phyloP scores from a whole-genome alignment of 2,797 vertebrate genomes.

The Gallinago solitaria region DNA sequence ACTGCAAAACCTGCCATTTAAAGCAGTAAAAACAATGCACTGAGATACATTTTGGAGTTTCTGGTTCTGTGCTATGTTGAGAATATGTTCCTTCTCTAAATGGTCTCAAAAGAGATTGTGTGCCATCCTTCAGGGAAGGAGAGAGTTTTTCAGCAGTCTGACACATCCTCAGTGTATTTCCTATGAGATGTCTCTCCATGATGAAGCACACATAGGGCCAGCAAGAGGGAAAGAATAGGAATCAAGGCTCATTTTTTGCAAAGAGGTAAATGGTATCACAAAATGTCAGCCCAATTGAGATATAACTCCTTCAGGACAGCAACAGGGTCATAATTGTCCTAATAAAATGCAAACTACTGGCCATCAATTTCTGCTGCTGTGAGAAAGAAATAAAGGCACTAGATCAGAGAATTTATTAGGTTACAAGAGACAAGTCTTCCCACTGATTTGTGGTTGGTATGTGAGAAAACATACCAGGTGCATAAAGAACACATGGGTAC shows the following conservation, averaged over 20 bases:
- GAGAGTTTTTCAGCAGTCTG: background rate
- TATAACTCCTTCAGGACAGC: slow-evolving; percentile 24
- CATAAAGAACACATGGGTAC: background rate
- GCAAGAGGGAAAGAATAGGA: background rate
- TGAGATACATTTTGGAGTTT: background rate
- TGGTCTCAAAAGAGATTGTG: background rate
- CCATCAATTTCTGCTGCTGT: slow-evolving; percentile 31
- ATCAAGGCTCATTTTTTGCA: background rate
- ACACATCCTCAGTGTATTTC: background rate
- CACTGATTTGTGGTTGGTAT: slow-evolving; percentile 54
- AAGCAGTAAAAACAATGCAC: background rate
- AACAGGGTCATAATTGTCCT: slow-evolving; percentile 25
- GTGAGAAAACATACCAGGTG: slow-evolving; percentile 33
- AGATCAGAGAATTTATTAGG: slow-evolving; percentile 28
- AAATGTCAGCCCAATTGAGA: slow-evolving; percentile 12
- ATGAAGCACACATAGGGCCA: background rate
- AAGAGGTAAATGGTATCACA: background rate
- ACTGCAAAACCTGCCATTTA: background rate
- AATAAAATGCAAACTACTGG: slow-evolving; percentile 52
- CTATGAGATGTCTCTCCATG: background rate
- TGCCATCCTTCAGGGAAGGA: background rate
- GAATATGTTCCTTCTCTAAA: background rate
- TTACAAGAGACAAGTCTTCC: background rate
- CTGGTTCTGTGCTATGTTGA: background rate
- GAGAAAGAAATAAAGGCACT: background rate